Evolutionary conservation across 2,888 invertebrate species (phyloP), one percentile per base, ranked within the genome.

Genomic region (Dynastes hyllus): DNA sequence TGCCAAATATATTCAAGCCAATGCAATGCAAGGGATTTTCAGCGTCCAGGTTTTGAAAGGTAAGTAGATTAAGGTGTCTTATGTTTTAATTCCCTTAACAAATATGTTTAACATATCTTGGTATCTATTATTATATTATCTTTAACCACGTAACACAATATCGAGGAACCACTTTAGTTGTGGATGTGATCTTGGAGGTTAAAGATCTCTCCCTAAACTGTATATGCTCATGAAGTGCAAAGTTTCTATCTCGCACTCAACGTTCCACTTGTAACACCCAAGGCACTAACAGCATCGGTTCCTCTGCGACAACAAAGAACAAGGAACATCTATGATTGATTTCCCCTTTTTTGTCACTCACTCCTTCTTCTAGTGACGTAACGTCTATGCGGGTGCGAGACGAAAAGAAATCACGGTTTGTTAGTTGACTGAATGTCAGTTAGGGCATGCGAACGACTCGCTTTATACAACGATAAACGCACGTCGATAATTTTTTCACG

Each of bases 291-390:
- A 73, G 58, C 73, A 58, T 73, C 61, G 58, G 58, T 73, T 73
- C 73, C 73, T 40, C 29, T 8, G 45, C 27, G 73, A 73, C 73
- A 73, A 73, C 73, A 71, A 71, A 71, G 55, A 40, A 32, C 55
- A 58, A 16, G 73, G 73, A 73, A 73, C 73, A 13, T 58, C 73
- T 73, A 73, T 73, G 73, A 73, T 73, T 73, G 73, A 73, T 73
- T 73, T 73, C 73, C 73, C 73, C 55, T 73, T 32, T 45, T 73
- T 61, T 73, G 61, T 73, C 73, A 40, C 22, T 40, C 40, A 16
- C 73, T 73, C 22, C 13, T 73, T 61, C 67, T 13, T 67, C 11
- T 22, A n/a, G 58, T 58, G 53, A 53, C 70, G 40, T 73, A 58
- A 73, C 40, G 73, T 71, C 16, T 73, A 73, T 29, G 40, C 37